A percentile compares a stretch with the other conserved stretches of the same genome.
Evolutionary conservation across 2,888 invertebrate genomes (phyloP).

Genomic region (Eremobia ochroleuca): DNA sequence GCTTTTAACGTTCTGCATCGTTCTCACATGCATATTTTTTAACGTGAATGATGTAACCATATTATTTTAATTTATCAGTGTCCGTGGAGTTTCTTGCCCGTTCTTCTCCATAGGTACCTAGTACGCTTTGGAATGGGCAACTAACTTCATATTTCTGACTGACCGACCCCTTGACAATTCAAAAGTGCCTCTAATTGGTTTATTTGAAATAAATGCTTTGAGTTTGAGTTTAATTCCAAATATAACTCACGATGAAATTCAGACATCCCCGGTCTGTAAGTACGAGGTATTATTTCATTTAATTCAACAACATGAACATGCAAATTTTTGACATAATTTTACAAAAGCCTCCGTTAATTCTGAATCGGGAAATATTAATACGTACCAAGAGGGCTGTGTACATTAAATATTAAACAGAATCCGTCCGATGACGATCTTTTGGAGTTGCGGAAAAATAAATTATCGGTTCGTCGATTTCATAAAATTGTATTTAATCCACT

Average conservation of each 20-base stretch:
- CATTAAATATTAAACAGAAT: slow-evolving; percentile 41
- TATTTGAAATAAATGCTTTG: no score
- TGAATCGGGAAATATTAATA: slow-evolving; percentile 50
- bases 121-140: no score
- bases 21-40: no score
- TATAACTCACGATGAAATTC: not conserved
- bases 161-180: no score
- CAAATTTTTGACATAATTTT: slow-evolving; percentile 41
- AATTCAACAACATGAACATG: slow-evolving; percentile 60
- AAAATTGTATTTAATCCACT: slow-evolving; percentile 34
- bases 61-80: no score
- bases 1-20: no score
- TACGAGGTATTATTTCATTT: slow-evolving; percentile 33
- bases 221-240: no score
- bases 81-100: no score
- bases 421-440: slow-evolving; percentile 29
- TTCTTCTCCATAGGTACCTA: no score
- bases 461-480: slow-evolving; percentile 25
- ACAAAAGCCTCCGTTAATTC: slow-evolving; percentile 43
- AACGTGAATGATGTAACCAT: no score
- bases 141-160: no score
- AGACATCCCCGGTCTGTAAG: slow-evolving; percentile 4
- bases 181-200: no score
- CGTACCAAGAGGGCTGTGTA: slow-evolving; percentile 30
- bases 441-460: slow-evolving; percentile 39